These are phyloP conservation scores for Protodeltote pygarga DNA, from an alignment of 2,888 invertebrate species.

Conservation along the genomic window DNA sequence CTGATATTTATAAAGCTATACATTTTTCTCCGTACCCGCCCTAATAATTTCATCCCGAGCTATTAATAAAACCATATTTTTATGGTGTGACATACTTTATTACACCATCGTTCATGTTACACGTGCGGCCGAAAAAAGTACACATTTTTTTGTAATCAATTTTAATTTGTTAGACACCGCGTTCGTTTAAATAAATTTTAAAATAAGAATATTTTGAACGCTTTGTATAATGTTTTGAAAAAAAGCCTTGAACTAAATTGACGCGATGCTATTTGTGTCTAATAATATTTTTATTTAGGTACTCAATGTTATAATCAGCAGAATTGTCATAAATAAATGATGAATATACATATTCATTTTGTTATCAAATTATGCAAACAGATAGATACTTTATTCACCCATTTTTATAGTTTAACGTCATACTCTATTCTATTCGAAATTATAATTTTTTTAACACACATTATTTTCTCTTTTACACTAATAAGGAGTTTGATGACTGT, in stretches of 20 bases:
- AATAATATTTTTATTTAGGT: slow-evolving; percentile 4
- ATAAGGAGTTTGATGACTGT: too few relatives aligned
- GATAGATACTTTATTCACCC: too few relatives aligned
- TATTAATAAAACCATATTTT: slow-evolving; percentile 70
- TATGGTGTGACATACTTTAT: slow-evolving; percentile 66
- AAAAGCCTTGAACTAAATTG: slow-evolving; percentile 23
- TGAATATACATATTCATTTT: too few relatives aligned
- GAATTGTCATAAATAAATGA: neutral
- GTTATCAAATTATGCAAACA: too few relatives aligned
- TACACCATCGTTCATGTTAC: slow-evolving; percentile 61
- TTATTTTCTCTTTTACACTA: too few relatives aligned
- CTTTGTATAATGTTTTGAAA: neutral
- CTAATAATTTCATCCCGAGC: slow-evolving; percentile 58
- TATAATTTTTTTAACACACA: too few relatives aligned
- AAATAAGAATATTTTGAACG: neutral
- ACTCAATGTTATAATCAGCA: neutral
- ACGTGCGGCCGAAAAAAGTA: slow-evolving; percentile 50
- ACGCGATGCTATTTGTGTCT: slow-evolving; percentile 5
- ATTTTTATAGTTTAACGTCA: too few relatives aligned
- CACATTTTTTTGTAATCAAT: slow-evolving; percentile 47
- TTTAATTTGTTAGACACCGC: slow-evolving; percentile 42
- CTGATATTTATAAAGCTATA: slow-evolving; percentile 40
- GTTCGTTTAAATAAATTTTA: slow-evolving; percentile 12
- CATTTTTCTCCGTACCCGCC: slow-evolving; percentile 49
- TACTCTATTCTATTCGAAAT: too few relatives aligned